Evolutionary conservation across 2,888 invertebrate species (phyloP).

Genomic region (Cryptocephalus moraei): DNA sequence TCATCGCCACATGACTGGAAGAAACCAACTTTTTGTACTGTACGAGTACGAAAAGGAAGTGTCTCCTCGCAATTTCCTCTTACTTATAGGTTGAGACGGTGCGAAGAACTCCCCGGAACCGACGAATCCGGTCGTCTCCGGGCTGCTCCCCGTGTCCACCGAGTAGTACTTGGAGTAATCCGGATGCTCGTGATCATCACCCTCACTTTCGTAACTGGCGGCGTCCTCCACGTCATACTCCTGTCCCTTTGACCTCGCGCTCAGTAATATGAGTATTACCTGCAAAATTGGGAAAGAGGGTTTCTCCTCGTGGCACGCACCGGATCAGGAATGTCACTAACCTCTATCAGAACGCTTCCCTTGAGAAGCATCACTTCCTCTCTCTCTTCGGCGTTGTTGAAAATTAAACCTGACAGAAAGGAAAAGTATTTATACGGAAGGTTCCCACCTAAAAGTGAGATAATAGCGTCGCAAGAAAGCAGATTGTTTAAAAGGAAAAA

Average conservation of each 20-base stretch:
- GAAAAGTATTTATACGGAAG: too few species aligned
- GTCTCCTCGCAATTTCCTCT: neutral
- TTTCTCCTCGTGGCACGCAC: neutral
- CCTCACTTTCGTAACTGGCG: conserved; percentile 16
- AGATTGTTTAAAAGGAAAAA: too few species aligned
- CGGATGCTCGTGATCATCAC: conserved; percentile 18
- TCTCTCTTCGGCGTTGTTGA: conserved; percentile 9
- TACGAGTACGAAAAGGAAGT: conserved; percentile 1
- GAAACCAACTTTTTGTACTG: neutral
- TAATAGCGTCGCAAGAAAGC: too few species aligned
- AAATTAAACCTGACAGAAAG: too few species aligned
- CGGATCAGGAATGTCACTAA: conserved; percentile 18
- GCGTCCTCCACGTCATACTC: conserved; percentile 18
- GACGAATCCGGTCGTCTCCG: neutral
- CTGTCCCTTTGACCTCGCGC: conserved; percentile 14
- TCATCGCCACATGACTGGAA: too few species aligned
- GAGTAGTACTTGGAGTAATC: conserved; percentile 35
- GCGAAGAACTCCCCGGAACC: conserved; percentile 35
- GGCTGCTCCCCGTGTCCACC: conserved; percentile 9
- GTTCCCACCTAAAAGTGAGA: too few species aligned
- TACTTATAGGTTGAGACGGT: conserved; percentile 14
- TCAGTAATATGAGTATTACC: conserved; percentile 5
- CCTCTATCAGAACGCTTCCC: conserved; percentile 30
- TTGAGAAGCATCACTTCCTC: conserved; percentile 28
- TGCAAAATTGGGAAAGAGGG: conserved; percentile 1